Percentiles rank a stretch among this genome's conserved stretches.
Evolutionary conservation across 2,888 invertebrate genomes (phyloP).

Genomic region (Lepidochrysops patricia): DNA sequence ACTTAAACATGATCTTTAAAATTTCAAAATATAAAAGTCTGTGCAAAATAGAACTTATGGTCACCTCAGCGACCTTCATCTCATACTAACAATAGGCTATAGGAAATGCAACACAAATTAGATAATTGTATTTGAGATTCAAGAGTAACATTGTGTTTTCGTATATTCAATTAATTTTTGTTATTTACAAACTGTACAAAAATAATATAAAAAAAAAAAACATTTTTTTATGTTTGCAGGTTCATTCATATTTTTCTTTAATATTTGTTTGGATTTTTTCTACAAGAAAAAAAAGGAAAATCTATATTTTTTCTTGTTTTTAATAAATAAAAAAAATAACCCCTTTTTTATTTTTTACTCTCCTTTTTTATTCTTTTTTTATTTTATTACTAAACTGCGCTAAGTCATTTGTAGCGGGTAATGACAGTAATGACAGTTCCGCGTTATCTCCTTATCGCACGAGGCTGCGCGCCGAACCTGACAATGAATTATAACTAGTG

Average conservation of each 20-base stretch:
- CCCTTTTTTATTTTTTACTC: not conserved
- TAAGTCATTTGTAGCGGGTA: slow-evolving; percentile 30
- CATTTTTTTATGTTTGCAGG: no score
- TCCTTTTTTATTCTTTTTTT: not conserved
- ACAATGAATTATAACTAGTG: slow-evolving; percentile 63
- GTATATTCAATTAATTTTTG: not conserved
- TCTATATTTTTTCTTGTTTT: not conserved
- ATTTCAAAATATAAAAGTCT: no score
- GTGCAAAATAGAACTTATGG: slow-evolving; percentile 19
- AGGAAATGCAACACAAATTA: not conserved
- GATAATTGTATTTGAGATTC: not conserved
- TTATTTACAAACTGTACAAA: no score
- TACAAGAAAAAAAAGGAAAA: no score
- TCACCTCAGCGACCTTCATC: slow-evolving; percentile 22
- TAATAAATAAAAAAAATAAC: not conserved
- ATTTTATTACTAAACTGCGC: not conserved
- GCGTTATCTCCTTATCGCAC: slow-evolving; percentile 57
- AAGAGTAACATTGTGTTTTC: not conserved
- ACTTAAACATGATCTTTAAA: no score
- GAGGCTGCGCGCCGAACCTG: slow-evolving; percentile 65
- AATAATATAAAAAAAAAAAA: no score
- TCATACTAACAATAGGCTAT: slow-evolving; percentile 1
- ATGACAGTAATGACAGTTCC: slow-evolving; percentile 55
- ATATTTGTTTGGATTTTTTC: no score
- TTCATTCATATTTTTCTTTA: no score